phyloP scores from a whole-genome alignment of 2,888 invertebrate genomes.

The Danaus chrysippus region DNA sequence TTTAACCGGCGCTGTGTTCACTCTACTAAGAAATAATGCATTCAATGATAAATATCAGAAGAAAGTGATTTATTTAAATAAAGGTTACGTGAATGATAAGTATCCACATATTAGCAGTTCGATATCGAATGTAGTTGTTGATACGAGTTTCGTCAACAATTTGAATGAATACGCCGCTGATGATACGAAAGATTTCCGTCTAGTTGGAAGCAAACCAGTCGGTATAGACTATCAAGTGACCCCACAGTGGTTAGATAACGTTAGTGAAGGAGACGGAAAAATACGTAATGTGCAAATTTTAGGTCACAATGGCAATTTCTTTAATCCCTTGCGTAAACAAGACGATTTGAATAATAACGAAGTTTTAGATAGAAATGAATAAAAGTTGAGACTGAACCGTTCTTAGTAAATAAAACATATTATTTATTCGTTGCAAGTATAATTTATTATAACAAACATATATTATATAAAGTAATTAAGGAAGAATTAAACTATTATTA shows the following conservation, averaged over 20 bases:
- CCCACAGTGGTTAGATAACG: slow-evolving; percentile 18
- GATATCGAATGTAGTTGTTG: slow-evolving; percentile 26
- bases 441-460: no score
- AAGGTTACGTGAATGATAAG: slow-evolving; percentile 76
- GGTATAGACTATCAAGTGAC: slow-evolving; percentile 16
- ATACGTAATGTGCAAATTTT: slow-evolving; percentile 26
- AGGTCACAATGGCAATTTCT: slow-evolving; percentile 5
- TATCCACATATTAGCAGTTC: slow-evolving; percentile 33
- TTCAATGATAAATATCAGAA: slow-evolving; percentile 76
- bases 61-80: slow-evolving; percentile 78
- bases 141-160: slow-evolving; percentile 27
- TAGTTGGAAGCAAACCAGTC: slow-evolving; percentile 22
- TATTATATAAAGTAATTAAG: no score
- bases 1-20: slow-evolving; percentile 79
- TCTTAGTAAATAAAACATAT: no score
- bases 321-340: slow-evolving; percentile 8
- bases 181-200: slow-evolving; percentile 30
- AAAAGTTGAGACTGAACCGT: background rate
- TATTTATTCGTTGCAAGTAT: no score
- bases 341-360: background rate
- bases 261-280: slow-evolving; percentile 16
- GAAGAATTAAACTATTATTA: no score
- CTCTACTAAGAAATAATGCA: slow-evolving; percentile 78
- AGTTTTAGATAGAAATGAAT: background rate
- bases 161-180: slow-evolving; percentile 28